Evolutionary conservation across 2,113 vertebrate species (phyloP), one percentile per base, ranked within the genome.

Genomic region (Tragelaphus imberbis): DNA sequence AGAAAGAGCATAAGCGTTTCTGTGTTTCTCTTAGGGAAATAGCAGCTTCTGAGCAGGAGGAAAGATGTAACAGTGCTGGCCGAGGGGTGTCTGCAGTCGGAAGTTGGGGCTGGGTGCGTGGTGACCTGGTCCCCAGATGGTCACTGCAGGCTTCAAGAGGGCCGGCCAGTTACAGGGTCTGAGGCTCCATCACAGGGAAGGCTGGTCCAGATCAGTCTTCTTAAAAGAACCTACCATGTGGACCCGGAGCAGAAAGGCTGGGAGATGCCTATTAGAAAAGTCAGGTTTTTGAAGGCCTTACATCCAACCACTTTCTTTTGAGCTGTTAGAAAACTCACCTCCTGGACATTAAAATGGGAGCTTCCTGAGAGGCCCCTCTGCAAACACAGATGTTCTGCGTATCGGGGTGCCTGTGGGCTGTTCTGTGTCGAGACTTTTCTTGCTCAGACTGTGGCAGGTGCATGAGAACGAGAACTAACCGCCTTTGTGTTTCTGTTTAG

Each of bases 401-500:
- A 16, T 11, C 11, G 30, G 6, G 19, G 40, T 28, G 11, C 5
- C 81, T 23, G 61, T 14, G 21, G 36, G 11, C 27, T 13, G 14
- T 25, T n/a, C 21, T 30, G 2, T 25, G 36, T 7, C 4, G 33
- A 84, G 44, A 19, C 17, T 40, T 47, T 55, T 28, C n/a, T 59
- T 63, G 21, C 17, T 30, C 53, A 65, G 84, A 28, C 28, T 8
- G 0, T 12, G 12, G 2, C 13, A 5, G 16, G 4, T 33, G 58
- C 8, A 7, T 21, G 28, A 19, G 81, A 40, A 44, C 1, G 25
- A 44, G 49, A 47, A 85, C 84, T 91, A 91, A 97, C 88, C 4
- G 0, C 2, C 49, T 87, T n/a, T 90, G 14, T 71, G 71, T 97
- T 98, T 90, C 77, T 82, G 63, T 97, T 71, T 86, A 96, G 97